A percentile compares a stretch with the other conserved stretches of the same genome.
Evolutionary conservation across 2,113 vertebrate genomes (phyloP).

Genomic region (Seriola quinqueradiata): DNA sequence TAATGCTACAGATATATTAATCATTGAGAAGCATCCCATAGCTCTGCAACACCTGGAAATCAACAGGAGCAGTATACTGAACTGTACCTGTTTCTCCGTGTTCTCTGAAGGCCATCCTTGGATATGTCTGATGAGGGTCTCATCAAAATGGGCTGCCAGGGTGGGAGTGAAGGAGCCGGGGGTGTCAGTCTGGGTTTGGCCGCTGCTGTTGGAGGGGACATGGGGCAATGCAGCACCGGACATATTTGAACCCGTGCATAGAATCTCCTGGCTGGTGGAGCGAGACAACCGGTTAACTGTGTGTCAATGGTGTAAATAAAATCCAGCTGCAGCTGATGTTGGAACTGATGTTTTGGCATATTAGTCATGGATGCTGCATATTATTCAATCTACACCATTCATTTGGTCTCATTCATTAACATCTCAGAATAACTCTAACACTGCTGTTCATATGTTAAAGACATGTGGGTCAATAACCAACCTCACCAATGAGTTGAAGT

Average conservation of each 20-base stretch:
- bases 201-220: constrained; percentile 49
- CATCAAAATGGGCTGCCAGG: constrained; percentile 96
- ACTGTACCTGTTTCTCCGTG: constrained; percentile 94
- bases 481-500: background rate
- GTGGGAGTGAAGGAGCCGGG: constrained; percentile 92
- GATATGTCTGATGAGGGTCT: constrained; percentile 97
- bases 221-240: constrained; percentile 71
- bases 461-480: background rate
- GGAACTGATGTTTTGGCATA: background rate
- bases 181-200: constrained; percentile 81
- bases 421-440: background rate
- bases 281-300: constrained; percentile 27
- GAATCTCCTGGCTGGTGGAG: constrained; percentile 91
- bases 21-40: too few relatives aligned
- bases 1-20: background rate
- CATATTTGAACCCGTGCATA: constrained; percentile 89
- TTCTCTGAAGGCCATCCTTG: constrained; percentile 99
- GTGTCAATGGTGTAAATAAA: background rate
- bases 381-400: background rate
- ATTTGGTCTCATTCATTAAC: background rate
- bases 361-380: background rate
- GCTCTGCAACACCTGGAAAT: background rate
- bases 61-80: background rate
- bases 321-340: background rate
- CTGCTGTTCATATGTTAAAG: background rate